Base-by-base conservation (phyloP, 2,113 vertebrate genomes). In the Chaetops frenatus region DNA sequence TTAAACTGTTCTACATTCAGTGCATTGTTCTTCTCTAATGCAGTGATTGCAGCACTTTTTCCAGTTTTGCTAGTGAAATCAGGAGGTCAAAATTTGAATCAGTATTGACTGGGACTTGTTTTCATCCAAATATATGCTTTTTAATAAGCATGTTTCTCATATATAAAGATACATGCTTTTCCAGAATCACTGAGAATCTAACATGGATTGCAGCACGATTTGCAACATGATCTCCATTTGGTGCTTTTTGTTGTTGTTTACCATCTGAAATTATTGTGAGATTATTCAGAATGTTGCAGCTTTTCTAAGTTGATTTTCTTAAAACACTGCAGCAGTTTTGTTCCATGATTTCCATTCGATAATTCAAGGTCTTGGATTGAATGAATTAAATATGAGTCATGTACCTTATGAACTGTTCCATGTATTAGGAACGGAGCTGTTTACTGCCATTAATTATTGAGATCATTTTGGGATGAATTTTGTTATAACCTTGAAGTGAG, bases 341-440 rank as follows among this genome's bases (percentile, higher is more conserved):
- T 93, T 95, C 67, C 44, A 33, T 17, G 57, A 79, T 95, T 96
- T 96, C 44, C 90, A 78, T 76, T 88, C 67, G 72, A 69, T 78
- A 86, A 81, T 77, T 96, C 72, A 90, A 92, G 91, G 76, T 56
- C 48, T 94, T 90, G 88, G 79, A 90, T 24, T 56, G 64, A 82
- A 76, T 88, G 33, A 92, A 95, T 93, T 90, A 93, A 86, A 86
- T 91, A 90, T 90, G 92, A 96, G 74, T 96, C 92, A 94, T 67
- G 54, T 83, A 67, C 76, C 60, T 94, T 92, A 93, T 71, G 74
- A 95, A 83, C 81, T 80, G 58, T 83, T 96, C 92, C 81, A 72
- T 94, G 79, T 81, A 60, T 88, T 83, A 71, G 74, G 61, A 93
- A 92, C 86, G 81, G 88, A 96, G 95, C 93, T 96, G 93, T 96